Conservation (phyloP, 2,888 invertebrate species). For the Panzeria rudis region DNA sequence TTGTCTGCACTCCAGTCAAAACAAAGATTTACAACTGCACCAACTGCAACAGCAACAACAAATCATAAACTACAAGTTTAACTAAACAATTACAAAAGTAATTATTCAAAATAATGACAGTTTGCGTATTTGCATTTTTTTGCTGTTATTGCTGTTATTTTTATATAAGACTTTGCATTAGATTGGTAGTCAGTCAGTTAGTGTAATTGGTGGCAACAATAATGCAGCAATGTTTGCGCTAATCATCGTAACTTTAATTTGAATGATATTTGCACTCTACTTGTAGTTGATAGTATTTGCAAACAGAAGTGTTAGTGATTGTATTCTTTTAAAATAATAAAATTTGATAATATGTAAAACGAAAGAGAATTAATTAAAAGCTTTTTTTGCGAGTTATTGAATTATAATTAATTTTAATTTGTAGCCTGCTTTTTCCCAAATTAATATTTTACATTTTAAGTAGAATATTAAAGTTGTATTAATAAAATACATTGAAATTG, state of each 20-base stretch:
- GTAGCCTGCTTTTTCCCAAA: too few relatives aligned
- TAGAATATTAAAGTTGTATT: too few relatives aligned
- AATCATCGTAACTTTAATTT: slow-evolving; percentile 21
- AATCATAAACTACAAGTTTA: slow-evolving; percentile 51
- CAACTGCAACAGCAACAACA: slow-evolving; percentile 29
- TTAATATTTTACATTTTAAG: too few relatives aligned
- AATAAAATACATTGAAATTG: too few relatives aligned
- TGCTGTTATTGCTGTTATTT: neutral
- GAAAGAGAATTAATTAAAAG: too few relatives aligned
- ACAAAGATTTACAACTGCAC: slow-evolving; percentile 52
- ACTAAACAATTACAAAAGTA: slow-evolving; percentile 58
- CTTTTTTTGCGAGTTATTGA: too few relatives aligned
- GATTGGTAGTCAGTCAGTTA: slow-evolving; percentile 37
- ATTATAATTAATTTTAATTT: too few relatives aligned
- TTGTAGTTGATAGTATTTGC: neutral
- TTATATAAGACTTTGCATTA: neutral
- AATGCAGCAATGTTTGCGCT: neutral
- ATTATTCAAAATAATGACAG: slow-evolving; percentile 55
- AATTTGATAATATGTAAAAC: too few relatives aligned
- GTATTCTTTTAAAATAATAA: neutral
- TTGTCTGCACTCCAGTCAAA: slow-evolving; percentile 59
- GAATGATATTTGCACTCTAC: slow-evolving; percentile 8
- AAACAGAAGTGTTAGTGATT: slow-evolving; percentile 9
- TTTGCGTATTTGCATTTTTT: neutral
- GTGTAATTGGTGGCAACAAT: slow-evolving; percentile 39